Evolutionary conservation across 2,113 vertebrate genomes (phyloP).

Genomic region (Pithys albifrons): DNA sequence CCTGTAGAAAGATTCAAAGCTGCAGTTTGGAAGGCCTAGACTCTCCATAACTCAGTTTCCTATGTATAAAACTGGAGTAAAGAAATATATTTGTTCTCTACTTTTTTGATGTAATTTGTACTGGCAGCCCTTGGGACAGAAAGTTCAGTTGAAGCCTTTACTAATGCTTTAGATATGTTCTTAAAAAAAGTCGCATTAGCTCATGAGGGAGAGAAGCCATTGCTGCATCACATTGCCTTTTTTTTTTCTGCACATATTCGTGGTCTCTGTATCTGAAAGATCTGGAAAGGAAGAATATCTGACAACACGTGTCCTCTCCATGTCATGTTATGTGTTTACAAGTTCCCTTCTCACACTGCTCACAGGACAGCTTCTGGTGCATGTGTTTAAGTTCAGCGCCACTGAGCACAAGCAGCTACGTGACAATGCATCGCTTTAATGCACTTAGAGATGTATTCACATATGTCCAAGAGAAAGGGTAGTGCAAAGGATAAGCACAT

Average conservation of each 20-base stretch:
- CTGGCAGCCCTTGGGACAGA: neutral
- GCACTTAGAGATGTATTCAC: neutral
- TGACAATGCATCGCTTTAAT: accelerated
- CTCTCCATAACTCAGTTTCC: neutral
- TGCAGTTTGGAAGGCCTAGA: neutral
- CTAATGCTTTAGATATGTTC: neutral
- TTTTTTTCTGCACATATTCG: neutral
- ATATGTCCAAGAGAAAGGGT: neutral
- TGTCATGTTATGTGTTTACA: accelerated
- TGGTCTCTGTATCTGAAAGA: neutral
- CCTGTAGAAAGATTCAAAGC: neutral
- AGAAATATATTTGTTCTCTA: neutral
- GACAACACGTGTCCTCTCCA: neutral
- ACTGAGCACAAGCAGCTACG: neutral
- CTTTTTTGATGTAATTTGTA: neutral
- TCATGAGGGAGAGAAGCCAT: neutral
- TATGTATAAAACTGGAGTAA: neutral
- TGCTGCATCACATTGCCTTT: neutral
- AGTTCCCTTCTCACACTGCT: neutral
- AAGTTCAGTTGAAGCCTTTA: neutral
- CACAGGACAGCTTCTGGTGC: neutral
- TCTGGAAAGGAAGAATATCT: neutral
- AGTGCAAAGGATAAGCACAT: neutral
- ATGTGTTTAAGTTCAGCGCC: neutral
- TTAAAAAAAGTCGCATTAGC: neutral